Evolutionary conservation across 2,113 vertebrate genomes (phyloP).

Genomic region (Chionomys nivalis): DNA sequence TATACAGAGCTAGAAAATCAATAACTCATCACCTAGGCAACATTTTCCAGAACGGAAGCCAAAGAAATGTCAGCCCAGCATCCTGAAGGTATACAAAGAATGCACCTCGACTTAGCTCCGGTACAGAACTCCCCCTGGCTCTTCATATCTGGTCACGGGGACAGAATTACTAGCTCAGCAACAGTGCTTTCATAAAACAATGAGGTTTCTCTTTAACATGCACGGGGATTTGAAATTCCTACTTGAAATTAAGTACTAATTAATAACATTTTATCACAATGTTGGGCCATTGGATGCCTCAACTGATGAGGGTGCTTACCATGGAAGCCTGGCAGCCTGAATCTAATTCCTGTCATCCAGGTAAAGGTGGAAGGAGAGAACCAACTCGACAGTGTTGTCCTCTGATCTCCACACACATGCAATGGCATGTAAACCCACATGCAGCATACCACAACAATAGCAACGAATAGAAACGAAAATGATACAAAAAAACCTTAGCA

Average conservation of each 20-base stretch:
- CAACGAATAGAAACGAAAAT: not conserved
- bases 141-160: not conserved
- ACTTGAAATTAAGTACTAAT: not conserved
- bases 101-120: not conserved
- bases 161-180: not conserved
- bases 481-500: not conserved
- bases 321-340: not conserved
- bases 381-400: not conserved
- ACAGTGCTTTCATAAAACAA: not conserved
- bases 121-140: not conserved
- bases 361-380: not conserved
- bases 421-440: not conserved
- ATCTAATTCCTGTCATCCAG: not conserved
- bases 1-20: not conserved
- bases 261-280: not conserved
- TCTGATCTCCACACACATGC: not conserved
- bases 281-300: not conserved
- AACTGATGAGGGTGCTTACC: not conserved
- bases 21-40: not conserved
- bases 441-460: not conserved
- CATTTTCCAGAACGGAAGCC: slow-evolving; percentile 6
- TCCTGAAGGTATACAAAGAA: not conserved
- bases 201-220: not conserved
- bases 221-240: not conserved
- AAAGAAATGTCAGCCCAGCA: not conserved